Conservation (phyloP, 1,140 invertebrate species). For the Chymomyza costata region DNA sequence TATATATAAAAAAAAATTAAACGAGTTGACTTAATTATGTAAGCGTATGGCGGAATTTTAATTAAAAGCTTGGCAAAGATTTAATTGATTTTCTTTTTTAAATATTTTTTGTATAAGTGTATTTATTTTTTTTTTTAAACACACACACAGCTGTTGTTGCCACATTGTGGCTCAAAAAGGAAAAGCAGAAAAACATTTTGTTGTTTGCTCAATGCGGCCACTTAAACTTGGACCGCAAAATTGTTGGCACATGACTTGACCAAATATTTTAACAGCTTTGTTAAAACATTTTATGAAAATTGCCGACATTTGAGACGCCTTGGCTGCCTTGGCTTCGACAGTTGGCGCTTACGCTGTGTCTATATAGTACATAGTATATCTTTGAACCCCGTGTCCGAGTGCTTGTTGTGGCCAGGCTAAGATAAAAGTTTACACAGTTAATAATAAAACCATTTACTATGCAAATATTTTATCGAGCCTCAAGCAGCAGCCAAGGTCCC, state of each 20-base stretch:
- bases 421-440: slow-evolving; percentile 59
- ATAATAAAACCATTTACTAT: slow-evolving; percentile 72
- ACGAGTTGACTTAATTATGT: slow-evolving; percentile 59
- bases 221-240: background rate
- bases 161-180: slow-evolving; percentile 4
- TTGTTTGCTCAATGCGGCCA: slow-evolving; percentile 12
- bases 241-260: background rate
- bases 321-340: too few relatives aligned
- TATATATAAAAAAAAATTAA: slow-evolving; percentile 5
- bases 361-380: too few relatives aligned
- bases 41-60: slow-evolving; percentile 54
- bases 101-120: background rate
- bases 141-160: too few relatives aligned
- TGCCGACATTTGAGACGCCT: slow-evolving; percentile 21
- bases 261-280: slow-evolving; percentile 69
- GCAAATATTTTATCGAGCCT: slow-evolving; percentile 58
- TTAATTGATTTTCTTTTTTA: slow-evolving; percentile 56
- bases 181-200: background rate
- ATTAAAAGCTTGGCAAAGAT: slow-evolving; percentile 61
- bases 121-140: slow-evolving; percentile 3
- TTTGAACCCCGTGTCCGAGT: too few relatives aligned
- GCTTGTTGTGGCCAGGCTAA: slow-evolving; percentile 6
- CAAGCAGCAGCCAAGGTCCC: background rate
- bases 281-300: slow-evolving; percentile 59
- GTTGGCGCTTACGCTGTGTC: too few relatives aligned